Base-by-base conservation (phyloP, 2,797 vertebrate species). In the Peromyscus melanophrys region DNA sequence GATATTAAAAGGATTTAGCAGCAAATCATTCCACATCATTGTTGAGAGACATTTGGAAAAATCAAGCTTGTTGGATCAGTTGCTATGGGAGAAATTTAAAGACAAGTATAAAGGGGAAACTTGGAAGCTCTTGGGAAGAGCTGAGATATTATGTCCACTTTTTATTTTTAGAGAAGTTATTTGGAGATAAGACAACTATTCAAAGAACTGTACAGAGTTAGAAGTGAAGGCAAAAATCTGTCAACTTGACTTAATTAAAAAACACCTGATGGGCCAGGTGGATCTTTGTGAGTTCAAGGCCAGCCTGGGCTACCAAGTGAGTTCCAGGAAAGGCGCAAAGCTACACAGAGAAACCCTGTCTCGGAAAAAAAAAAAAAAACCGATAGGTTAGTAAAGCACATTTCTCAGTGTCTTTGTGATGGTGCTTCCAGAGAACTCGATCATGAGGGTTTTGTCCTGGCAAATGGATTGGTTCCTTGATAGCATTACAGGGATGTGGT, bases 111-210 rank as follows among this genome's bases (percentile, higher is more conserved):
- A 1, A 94, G 73, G 37, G 57, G 34, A 81, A 84, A 37, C 49
- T 95, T n/a, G 90, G 55, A 92, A 95, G 37, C 57, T 90, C 17
- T 83, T 82, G 19, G 67, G 63, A 61, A 90, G 84, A 86, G 52
- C 4, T 77, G 67, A 90, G 13, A 65, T 94, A 91, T 27, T 17
- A 23, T 96, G 37, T 49, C 67, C 8, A 31, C 17, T 31, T 7
- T 37, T 76, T 86, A 43, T 34, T 37, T 69, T 93, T 93, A 90
- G 83, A 63, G 40, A 89, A 78, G 34, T 78, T 75, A 83, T 83
- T 77, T 37, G 63, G 78, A 49, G 40, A 10, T 10, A 95, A 43
- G 29, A 61, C 59, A 11, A 63, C 2, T 37, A 37, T 43, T 77
- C 5, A 59, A 40, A 37, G 37, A 80, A 90, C 49, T 63, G 13